A percentile compares a stretch with the other conserved stretches of the same genome.
Evolutionary conservation across 2,888 invertebrate genomes (phyloP).

Genomic region (Drosophila sordidula): DNA sequence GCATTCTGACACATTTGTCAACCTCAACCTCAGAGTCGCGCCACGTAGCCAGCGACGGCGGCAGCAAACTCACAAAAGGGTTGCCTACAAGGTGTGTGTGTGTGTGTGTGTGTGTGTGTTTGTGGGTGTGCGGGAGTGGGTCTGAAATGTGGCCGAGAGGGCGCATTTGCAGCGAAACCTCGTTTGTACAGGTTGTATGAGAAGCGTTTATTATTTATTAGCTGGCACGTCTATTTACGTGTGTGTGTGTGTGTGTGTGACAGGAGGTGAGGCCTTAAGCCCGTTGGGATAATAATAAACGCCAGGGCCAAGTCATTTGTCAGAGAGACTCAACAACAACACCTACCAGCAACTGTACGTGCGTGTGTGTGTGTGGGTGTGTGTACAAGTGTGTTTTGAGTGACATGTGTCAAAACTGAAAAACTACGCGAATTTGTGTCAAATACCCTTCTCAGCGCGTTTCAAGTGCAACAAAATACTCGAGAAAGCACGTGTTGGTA

Average conservation of each 20-base stretch:
- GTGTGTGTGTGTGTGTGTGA: constrained; percentile 33
- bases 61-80: constrained; percentile 40
- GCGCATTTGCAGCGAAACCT: constrained; percentile 38
- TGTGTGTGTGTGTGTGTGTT: neutral
- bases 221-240: constrained; percentile 33
- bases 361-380: constrained; percentile 6
- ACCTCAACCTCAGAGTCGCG: constrained; percentile 80
- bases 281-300: constrained; percentile 78
- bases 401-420: constrained; percentile 81
- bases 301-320: constrained; percentile 72
- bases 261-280: constrained; percentile 59
- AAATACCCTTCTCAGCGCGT: constrained; percentile 82
- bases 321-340: constrained; percentile 45
- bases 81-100: constrained; percentile 46
- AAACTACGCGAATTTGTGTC: constrained; percentile 83
- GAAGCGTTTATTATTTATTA: constrained; percentile 75
- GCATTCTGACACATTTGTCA: constrained; percentile 85
- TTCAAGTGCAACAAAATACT: constrained; percentile 70
- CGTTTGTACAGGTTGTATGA: constrained; percentile 55
- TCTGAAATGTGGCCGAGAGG: constrained; percentile 17
- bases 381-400: constrained; percentile 59
- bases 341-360: constrained; percentile 15
- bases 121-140: neutral
- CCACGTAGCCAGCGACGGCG: constrained; percentile 34
- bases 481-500: constrained; percentile 37